These are phyloP conservation scores for Heterotis niloticus DNA, from an alignment of 2,113 vertebrate species.

Conservation along the genomic window DNA sequence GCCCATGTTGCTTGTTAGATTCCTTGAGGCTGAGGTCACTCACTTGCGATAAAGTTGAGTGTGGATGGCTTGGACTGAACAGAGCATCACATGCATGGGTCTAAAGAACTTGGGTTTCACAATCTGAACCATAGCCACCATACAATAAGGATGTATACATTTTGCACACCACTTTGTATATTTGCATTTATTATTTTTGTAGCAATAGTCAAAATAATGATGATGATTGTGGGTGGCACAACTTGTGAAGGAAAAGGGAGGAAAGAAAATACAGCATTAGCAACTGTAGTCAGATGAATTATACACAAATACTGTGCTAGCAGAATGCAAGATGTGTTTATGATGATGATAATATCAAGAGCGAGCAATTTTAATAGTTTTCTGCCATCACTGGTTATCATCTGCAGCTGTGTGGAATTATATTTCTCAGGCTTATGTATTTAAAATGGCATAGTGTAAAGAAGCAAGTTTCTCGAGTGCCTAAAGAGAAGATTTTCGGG, in stretches of 20 bases:
- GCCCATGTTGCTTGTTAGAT: not conserved
- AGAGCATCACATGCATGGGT: not conserved
- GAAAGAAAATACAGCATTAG: not conserved
- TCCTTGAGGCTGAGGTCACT: conserved; percentile 4
- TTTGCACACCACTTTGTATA: not conserved
- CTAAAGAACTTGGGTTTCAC: conserved; percentile 5
- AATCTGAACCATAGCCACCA: conserved; percentile 5
- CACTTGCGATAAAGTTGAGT: conserved; percentile 3
- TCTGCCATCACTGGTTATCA: too few relatives aligned
- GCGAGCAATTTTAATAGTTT: too few relatives aligned
- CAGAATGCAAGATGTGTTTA: too few relatives aligned
- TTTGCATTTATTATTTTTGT: not conserved
- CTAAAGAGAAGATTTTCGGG: not conserved
- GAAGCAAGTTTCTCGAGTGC: too few relatives aligned
- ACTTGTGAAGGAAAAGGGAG: not conserved
- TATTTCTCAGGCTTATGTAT: too few relatives aligned
- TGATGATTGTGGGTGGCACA: too few relatives aligned
- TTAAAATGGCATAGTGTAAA: too few relatives aligned
- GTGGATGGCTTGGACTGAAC: not conserved
- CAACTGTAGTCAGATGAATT: not conserved
- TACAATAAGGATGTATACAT: not conserved
- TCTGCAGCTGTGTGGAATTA: too few relatives aligned
- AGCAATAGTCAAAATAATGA: too few relatives aligned
- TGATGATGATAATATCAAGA: too few relatives aligned
- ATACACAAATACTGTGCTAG: not conserved